Conservation (phyloP, 1,140 invertebrate genomes). For the Temnothorax curvispinosus region DNA sequence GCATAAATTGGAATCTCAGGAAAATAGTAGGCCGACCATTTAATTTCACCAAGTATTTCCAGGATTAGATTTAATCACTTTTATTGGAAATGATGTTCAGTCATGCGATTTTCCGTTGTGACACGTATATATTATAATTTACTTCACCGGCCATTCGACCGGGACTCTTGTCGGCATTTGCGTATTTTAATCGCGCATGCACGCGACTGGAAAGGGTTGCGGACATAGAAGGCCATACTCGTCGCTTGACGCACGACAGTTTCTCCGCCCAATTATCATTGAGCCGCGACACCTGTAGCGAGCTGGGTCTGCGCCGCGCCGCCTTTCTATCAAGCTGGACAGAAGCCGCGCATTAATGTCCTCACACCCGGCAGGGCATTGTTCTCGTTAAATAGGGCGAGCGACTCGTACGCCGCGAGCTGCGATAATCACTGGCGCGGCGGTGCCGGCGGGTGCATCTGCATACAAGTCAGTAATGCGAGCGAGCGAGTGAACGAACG, state of each 20-base stretch:
- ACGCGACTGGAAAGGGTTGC: slow-evolving; percentile 14
- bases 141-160: not conserved
- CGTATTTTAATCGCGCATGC: slow-evolving; percentile 21
- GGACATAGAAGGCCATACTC: slow-evolving; percentile 2
- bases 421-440: slow-evolving; percentile 64
- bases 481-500: not conserved
- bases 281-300: slow-evolving; percentile 58
- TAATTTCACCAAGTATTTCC: slow-evolving; percentile 9
- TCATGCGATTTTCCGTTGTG: not conserved
- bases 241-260: slow-evolving; percentile 16
- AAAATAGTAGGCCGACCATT: not conserved
- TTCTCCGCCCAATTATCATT: slow-evolving; percentile 63
- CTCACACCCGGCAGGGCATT: slow-evolving; percentile 49
- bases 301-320: not conserved
- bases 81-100: slow-evolving; percentile 6
- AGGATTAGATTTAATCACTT: slow-evolving; percentile 4
- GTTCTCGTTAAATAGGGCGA: slow-evolving; percentile 65
- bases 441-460: slow-evolving; percentile 54
- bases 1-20: not conserved
- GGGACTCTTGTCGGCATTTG: not conserved
- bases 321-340: slow-evolving; percentile 1
- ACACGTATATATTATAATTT: not conserved
- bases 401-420: slow-evolving; percentile 9
- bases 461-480: slow-evolving; percentile 65
- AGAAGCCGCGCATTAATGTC: slow-evolving; percentile 52